Evolutionary conservation across 2,797 vertebrate genomes (phyloP), one percentile per base, ranked within the genome.

Genomic region (Kryptopterus vitreolus): DNA sequence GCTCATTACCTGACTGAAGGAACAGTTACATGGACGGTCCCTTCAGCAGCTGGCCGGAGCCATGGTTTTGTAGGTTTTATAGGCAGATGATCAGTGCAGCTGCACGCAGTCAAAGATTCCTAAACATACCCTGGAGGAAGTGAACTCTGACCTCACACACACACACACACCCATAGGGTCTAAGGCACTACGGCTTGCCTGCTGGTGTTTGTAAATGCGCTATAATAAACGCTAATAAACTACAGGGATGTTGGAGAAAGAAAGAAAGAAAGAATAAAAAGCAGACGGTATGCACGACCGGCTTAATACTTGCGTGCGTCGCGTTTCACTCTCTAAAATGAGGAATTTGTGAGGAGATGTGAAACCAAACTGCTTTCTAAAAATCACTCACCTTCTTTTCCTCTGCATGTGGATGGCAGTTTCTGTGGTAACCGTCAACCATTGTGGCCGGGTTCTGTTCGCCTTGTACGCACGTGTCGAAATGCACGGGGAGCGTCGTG

Each of bases 51-150:
- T 95, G 94, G 92, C 90, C 87, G 88, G 90, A 91, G 93, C 86
- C 92, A 95, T 73, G 92, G 92, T 91, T 92, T 91, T 90, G 89
- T 96, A 92, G 95, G 89, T 95, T 96, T 95, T 95, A 95, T 94
- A 92, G 90, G 89, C 90, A 94, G 93, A 95, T 90, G 94, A 96
- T 92, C 90, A 91, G 85, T 88, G 93, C 95, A 95, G 95, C 96
- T 97, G 95, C 86, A 89, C 87, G 90, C 88, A 92, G 92, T 93
- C 91, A 90, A 88, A 91, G 92, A 92, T 92, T 93, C 91, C 93
- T 86, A 92, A 93, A 92, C 91, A 93, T 91, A 92, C 88, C 90
- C 92, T 87, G 86, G 86, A 91, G 91, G 91, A 90, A 80, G 85
- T 92, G 90, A 92, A 89, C 91, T 84, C 63, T 90, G 85, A 92